Evolutionary conservation across 64 coral and sea anemone species (phyloP), one percentile per base, ranked within the genome.

Genomic region (Montipora foliosa): DNA sequence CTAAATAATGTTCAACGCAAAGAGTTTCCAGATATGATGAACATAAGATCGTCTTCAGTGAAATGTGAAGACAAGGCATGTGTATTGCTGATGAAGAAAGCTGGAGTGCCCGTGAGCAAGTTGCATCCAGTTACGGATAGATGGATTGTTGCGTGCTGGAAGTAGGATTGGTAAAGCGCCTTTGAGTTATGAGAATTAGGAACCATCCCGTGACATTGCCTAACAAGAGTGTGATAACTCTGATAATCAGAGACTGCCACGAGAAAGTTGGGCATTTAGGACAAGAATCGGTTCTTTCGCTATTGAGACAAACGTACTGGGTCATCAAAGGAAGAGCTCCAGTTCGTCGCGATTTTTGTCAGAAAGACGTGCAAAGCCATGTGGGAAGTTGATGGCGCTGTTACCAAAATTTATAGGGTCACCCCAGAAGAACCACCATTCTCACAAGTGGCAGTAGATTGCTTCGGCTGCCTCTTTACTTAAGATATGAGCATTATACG

Each of bases 251-350:
- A 48, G 45, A 93, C 75, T 60, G 80, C 74, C 84, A 93, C 60
- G 49, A 49, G 16, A 19, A 61, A 19, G 81, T 88, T n/a, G 84
- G 84, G 67, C 84, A 94, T 29, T 50, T 94, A 49, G 92, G 92
- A 17, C 77, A 79, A 44, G 78, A 87, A 0, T 71, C 74, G 44
- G 92, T 94, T 2, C 60, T 93, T 29, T 87, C 91, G 20, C 79
- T 61, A 19, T 9, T 92, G 68, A 84, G 90, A 77, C 19, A 81
- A 11, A 92, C 77, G 81, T 85, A 76, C 44, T 93, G 91, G 81
- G 68, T 93, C 16, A 44, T 87, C 7, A 93, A 93, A 68, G 82
- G 82, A 20, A 78, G 91, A 66, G 87, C 91, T 69, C 82, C 82
- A 6, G 91, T 93, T 25, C 25, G 91, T n/a, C 49, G 74, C 3